Base-by-base conservation (phyloP, 2,888 invertebrate genomes). In the Resseliella maxima region DNA sequence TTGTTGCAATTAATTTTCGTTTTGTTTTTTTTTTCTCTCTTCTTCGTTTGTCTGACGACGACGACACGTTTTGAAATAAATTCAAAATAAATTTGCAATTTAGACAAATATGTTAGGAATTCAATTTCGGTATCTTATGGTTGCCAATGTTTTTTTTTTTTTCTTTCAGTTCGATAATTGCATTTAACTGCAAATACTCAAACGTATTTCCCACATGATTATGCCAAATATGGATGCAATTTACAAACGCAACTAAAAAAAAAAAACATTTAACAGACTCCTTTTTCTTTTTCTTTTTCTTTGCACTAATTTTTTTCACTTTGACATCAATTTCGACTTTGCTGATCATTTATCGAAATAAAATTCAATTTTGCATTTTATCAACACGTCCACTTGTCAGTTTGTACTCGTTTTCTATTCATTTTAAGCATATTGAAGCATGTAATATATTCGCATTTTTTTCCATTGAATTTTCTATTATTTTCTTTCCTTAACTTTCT, bases 71-170 rank as follows among this genome's bases (percentile, higher is more conserved):
- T 59, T 59, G 24, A 59, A 59, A 24, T 24, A 59, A 59, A 59
- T 59, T 59, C 59, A 59, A 72, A 72, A 72, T 72, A 72, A 72
- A 72, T 72, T n/a, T 72, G 72, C 72, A 72, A 35, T 35, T 31
- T n/a, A 31, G 15, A 35, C 72, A 72, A 72, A 72, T 72, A 35
- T 72, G 72, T 72, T 31, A 35, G 35, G 72, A 72, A 72, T 72
- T 72, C 18, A 24, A 59, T 59, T n/a, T 59, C 24, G 59, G 59
- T 59, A 24, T 15, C 3, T n/a, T 59, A 24, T n/a, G 59, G n/a
- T 24, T 59, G 59, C 59, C 21, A 50, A 50, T 31, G 6, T 35
- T 72, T 31, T 5, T 31, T 31, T 72, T n/a, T 59, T 59, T 59
- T 59, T 41, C 6, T 59, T 24, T 24, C n/a, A 72, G 31, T 31